phyloP scores from a whole-genome alignment of 1,140 invertebrate species.

The Drosophila mauritiana region DNA sequence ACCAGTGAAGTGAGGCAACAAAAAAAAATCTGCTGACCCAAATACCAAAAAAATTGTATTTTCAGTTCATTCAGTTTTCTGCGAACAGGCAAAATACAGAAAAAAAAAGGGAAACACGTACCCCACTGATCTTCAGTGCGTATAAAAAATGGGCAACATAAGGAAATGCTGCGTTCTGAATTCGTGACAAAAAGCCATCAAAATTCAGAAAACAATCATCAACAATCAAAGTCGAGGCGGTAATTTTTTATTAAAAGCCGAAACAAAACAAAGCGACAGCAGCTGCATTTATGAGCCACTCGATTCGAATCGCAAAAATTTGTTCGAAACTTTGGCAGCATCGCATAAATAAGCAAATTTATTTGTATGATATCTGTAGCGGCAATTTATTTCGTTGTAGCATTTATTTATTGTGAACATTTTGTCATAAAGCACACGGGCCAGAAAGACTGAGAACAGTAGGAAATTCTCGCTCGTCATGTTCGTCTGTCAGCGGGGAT shows the following conservation, averaged over 20 bases:
- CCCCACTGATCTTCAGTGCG: slow-evolving; percentile 17
- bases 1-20: slow-evolving; percentile 31
- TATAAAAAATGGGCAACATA: slow-evolving; percentile 18
- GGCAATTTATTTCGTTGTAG: slow-evolving; percentile 65
- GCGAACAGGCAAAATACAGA: slow-evolving; percentile 25
- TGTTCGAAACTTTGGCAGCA: slow-evolving; percentile 66
- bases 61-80: slow-evolving; percentile 44
- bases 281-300: slow-evolving; percentile 66
- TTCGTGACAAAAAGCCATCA: slow-evolving; percentile 70
- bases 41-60: slow-evolving; percentile 54
- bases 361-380: slow-evolving; percentile 51
- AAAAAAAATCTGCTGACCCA: slow-evolving; percentile 54
- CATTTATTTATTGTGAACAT: slow-evolving; percentile 75
- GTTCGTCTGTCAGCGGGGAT: slow-evolving; percentile 51
- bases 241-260: slow-evolving; percentile 63
- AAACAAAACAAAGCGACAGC: slow-evolving; percentile 57
- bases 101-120: slow-evolving; percentile 33
- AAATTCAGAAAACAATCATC: slow-evolving; percentile 62
- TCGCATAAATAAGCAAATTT: slow-evolving; percentile 66
- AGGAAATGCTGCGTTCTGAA: slow-evolving; percentile 36
- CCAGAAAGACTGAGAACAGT: neutral
- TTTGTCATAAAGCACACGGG: slow-evolving; percentile 72
- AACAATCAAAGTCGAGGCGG: slow-evolving; percentile 57
- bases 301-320: slow-evolving; percentile 47
- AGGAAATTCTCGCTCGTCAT: slow-evolving; percentile 60